Conservation (phyloP, 1,140 invertebrate species). For the Trichomalopsis sarcophagae region DNA sequence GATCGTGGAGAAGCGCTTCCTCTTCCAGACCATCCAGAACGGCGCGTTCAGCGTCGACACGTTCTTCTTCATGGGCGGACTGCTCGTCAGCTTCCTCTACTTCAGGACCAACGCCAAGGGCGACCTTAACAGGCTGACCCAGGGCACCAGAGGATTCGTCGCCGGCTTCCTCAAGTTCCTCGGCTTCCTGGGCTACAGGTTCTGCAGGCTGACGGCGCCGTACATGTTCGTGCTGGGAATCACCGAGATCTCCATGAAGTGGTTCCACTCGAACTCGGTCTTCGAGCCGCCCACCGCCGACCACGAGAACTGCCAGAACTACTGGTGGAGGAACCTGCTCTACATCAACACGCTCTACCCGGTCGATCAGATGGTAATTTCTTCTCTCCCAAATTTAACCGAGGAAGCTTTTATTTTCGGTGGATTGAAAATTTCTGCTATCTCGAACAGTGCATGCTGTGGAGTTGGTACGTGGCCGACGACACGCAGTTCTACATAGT, state of each 20-base stretch:
- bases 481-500: conserved; percentile 90
- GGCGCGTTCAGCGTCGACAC: conserved; percentile 93
- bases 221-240: conserved; percentile 89
- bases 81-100: conserved; percentile 89
- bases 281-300: conserved; percentile 88
- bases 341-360: conserved; percentile 91
- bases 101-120: conserved; percentile 88
- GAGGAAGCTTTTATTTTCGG: too few relatives aligned
- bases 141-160: conserved; percentile 81
- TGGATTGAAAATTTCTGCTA: not conserved
- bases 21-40: conserved; percentile 90
- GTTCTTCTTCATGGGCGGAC: conserved; percentile 91
- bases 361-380: conserved; percentile 87
- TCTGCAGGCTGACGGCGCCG: conserved; percentile 85
- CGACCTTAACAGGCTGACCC: conserved; percentile 83
- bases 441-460: conserved; percentile 84
- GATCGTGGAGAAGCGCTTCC: conserved; percentile 85
- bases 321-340: conserved; percentile 90
- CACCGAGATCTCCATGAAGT: conserved; percentile 87
- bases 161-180: conserved; percentile 84
- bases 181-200: conserved; percentile 87
- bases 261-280: conserved; percentile 86
- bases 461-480: conserved; percentile 93
- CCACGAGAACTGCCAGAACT: conserved; percentile 87
- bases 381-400: not conserved